Evolutionary conservation across 1,140 invertebrate species (phyloP).

Genomic region (Portunus trituberculatus): DNA sequence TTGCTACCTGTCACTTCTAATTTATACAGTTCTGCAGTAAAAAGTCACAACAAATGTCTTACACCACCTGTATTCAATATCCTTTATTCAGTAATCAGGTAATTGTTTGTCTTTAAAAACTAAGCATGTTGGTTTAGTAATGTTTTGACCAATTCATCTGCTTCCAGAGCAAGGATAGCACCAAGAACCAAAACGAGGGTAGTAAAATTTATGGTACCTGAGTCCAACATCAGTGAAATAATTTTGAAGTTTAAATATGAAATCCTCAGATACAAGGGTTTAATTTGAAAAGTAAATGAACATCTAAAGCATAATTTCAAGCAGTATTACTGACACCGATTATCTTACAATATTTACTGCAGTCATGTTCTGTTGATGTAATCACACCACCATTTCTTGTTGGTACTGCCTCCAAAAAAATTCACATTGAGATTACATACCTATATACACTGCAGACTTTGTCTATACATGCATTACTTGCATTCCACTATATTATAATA

Average conservation of each 20-base stretch:
- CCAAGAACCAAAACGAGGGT: too few species aligned
- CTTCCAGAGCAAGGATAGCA: too few species aligned
- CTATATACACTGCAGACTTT: not conserved
- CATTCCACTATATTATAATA: not conserved
- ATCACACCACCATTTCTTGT: not conserved
- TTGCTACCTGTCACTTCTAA: not conserved
- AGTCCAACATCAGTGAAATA: too few species aligned
- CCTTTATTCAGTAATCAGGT: not conserved
- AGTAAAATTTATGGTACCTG: too few species aligned
- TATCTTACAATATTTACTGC: not conserved
- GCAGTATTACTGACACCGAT: not conserved
- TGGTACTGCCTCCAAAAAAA: not conserved
- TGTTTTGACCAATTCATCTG: too few species aligned
- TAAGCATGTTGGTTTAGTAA: too few species aligned
- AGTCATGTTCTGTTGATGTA: not conserved
- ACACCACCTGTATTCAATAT: not conserved
- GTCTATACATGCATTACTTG: not conserved
- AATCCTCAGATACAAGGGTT: too few species aligned
- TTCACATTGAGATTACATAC: not conserved
- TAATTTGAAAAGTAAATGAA: too few species aligned
- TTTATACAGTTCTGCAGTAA: not conserved
- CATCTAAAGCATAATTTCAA: not conserved
- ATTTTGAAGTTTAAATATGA: too few species aligned
- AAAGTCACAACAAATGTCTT: not conserved
- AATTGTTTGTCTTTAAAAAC: not conserved